Evolutionary conservation across 2,113 vertebrate species (phyloP), one percentile per base, ranked within the genome.

Genomic region (Mus spicilegus): DNA sequence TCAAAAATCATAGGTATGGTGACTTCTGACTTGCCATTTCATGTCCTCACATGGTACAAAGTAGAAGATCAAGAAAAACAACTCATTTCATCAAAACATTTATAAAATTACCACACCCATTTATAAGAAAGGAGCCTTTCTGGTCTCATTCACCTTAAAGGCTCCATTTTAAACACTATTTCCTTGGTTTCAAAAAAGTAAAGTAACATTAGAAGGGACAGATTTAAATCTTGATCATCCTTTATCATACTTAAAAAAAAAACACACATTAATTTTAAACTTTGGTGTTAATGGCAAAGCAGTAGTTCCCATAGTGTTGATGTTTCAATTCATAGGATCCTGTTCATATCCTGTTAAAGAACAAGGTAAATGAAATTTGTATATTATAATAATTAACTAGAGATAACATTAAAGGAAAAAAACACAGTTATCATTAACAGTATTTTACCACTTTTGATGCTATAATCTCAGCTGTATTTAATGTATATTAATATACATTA

Each of bases 401-500:
- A 63, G 56, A 11, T 11, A 22, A 63, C 56, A 63, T 73, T 28
- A 89, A 91, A 92, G 16, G 61, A 24, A 75, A 28, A 39, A 42
- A 28, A 10, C 14, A 77, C 70, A 77, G 49, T 87, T 94, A 96
- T 56, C 88, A 90, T 88, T 89, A 94, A 86, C 3, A 72, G 12
- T 77, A 81, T 42, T 72, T 7, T 80, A 24, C 63, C 13, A 39
- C 22, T 93, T 90, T 90, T 75, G 28, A 54, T 24, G 73, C 20
- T 51, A 89, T 76, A 84, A 88, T 13, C 4, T 85, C 73, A 78
- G 93, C 85, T 51, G 3, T 7, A 87, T 1, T 82, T 8, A 96
- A 89, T 89, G 46, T 51, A 2, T 65, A 46, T 3, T 72, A 93
- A 61, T 24, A 88, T 84, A 65, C 63, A 65, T 65, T 24, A 16